phyloP scores from a whole-genome alignment of 2,113 vertebrate genomes.

The Neomonachus schauinslandi region DNA sequence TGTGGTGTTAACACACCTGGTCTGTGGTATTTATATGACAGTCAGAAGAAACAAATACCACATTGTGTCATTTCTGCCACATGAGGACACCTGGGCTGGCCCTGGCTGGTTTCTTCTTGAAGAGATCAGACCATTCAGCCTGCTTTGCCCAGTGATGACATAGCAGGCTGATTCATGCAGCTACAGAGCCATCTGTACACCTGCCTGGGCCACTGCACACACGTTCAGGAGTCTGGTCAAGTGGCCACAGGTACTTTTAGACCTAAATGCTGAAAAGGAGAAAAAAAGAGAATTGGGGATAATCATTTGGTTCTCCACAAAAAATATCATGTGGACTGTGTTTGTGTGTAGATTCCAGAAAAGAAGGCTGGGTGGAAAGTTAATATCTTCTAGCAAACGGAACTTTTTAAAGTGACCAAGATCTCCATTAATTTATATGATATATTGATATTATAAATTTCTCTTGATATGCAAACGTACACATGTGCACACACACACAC shows the following conservation, averaged over 20 bases:
- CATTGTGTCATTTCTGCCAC: neutral
- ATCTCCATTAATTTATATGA: neutral
- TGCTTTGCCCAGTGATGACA: neutral
- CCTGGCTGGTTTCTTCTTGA: neutral
- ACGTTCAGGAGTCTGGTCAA: neutral
- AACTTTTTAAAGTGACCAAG: no score
- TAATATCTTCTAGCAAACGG: neutral
- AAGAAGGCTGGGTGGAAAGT: neutral
- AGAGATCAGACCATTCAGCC: neutral
- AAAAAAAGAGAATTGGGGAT: neutral
- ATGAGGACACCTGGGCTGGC: no score
- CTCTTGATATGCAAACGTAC: neutral
- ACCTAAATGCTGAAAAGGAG: neutral
- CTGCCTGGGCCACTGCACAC: neutral
- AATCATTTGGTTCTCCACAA: neutral
- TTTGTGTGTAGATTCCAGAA: neutral
- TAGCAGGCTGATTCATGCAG: neutral
- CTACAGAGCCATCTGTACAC: neutral
- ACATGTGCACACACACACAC: neutral
- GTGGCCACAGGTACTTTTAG: neutral
- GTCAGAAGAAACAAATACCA: neutral
- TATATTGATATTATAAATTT: neutral
- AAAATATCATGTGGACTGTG: neutral
- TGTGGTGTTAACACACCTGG: neutral
- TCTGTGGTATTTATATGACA: neutral